Evolutionary conservation across 2,888 invertebrate species (phyloP).

Genomic region (Pristionchus mayeri): DNA sequence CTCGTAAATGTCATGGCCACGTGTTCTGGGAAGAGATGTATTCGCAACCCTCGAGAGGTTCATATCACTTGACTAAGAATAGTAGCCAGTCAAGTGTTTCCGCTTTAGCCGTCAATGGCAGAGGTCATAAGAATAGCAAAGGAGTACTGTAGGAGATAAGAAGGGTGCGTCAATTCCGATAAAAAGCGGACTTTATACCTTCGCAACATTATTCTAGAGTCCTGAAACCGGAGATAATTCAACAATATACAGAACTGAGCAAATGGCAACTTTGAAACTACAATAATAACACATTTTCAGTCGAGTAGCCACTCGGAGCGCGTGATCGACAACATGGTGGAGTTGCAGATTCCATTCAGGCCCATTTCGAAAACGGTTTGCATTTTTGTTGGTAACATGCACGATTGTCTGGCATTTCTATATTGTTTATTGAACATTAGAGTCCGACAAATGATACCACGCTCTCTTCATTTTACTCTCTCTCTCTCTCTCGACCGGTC

Average conservation of each 20-base stretch:
- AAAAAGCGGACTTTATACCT: not conserved
- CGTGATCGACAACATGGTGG: not conserved
- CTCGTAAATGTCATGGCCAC: not conserved
- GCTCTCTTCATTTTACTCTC: too few relatives aligned
- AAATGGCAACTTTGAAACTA: too few relatives aligned
- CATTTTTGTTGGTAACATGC: too few relatives aligned
- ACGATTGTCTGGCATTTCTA: too few relatives aligned
- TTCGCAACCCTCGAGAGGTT: not conserved
- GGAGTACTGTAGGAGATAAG: slow-evolving; percentile 30
- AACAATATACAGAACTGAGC: too few relatives aligned
- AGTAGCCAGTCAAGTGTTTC: not conserved
- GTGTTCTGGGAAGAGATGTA: not conserved
- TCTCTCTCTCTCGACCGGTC: too few relatives aligned
- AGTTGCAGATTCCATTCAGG: slow-evolving; percentile 13
- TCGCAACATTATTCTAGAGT: too few relatives aligned
- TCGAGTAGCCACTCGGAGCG: not conserved
- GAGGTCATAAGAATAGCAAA: not conserved
- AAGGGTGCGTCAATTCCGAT: not conserved
- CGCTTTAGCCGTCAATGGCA: not conserved
- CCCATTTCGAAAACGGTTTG: slow-evolving; percentile 37
- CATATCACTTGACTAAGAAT: not conserved
- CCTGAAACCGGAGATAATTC: too few relatives aligned
- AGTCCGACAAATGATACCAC: too few relatives aligned
- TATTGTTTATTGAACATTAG: too few relatives aligned
- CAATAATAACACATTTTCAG: too few relatives aligned